A percentile compares a stretch with the other conserved stretches of the same genome.
phyloP scores from a whole-genome alignment of 2,888 invertebrate species.

The Cenopis cana region DNA sequence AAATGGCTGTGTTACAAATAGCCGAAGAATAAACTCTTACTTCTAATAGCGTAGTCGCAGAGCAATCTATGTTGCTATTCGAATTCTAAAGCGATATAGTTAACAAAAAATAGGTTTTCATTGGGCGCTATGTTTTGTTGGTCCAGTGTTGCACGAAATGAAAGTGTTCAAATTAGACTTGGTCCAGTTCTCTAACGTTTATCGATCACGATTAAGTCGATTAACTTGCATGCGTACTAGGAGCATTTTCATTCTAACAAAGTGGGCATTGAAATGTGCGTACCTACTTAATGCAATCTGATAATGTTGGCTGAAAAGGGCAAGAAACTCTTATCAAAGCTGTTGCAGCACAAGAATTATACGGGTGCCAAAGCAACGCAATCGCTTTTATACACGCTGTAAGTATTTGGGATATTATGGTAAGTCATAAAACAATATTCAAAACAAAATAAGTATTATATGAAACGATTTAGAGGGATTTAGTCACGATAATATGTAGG shows the following conservation, averaged over 20 bases:
- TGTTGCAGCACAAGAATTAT: constrained; percentile 2
- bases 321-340: constrained; percentile 40
- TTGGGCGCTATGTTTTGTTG: constrained; percentile 29
- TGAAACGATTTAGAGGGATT: no score
- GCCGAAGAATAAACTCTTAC: constrained; percentile 20
- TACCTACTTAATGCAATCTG: constrained; percentile 19
- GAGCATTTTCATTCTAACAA: constrained; percentile 6
- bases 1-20: constrained; percentile 22
- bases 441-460: no score
- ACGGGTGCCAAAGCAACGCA: not conserved
- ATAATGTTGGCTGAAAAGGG: constrained; percentile 33
- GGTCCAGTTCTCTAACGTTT: constrained; percentile 22
- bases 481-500: no score
- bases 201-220: constrained; percentile 25
- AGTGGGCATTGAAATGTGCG: constrained; percentile 20
- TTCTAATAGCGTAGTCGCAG: constrained; percentile 37
- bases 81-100: constrained; percentile 29
- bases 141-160: constrained; percentile 27
- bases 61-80: constrained; percentile 40
- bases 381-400: not conserved
- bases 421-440: no score
- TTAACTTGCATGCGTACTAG: constrained; percentile 14
- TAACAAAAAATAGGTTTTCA: constrained; percentile 42
- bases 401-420: not conserved
- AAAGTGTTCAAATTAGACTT: constrained; percentile 31